Evolutionary conservation across 2,113 vertebrate species (phyloP).

Genomic region (Pedetes capensis): DNA sequence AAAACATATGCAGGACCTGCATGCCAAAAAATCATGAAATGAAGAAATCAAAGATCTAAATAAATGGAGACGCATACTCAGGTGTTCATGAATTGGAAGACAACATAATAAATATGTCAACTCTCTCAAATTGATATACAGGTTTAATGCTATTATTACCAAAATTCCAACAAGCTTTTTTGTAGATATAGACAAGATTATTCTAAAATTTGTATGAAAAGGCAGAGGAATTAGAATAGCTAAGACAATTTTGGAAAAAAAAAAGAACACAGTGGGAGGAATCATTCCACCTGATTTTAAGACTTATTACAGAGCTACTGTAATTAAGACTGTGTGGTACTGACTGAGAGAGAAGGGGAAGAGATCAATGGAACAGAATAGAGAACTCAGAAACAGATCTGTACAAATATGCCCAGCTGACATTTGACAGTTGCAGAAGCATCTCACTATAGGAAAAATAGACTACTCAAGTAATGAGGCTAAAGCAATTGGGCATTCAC

Average conservation of each 20-base stretch:
- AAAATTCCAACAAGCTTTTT: conserved; percentile 32
- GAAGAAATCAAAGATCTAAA: conserved; percentile 29
- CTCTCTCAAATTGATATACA: conserved; percentile 27
- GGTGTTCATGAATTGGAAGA: background rate
- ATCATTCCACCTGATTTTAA: conserved; percentile 50
- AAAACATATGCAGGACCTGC: background rate
- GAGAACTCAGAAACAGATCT: conserved; percentile 17
- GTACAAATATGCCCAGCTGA: background rate
- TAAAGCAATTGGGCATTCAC: background rate
- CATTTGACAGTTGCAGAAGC: conserved; percentile 9
- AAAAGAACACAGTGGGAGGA: conserved; percentile 45
- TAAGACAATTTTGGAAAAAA: conserved; percentile 49
- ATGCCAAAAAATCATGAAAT: background rate
- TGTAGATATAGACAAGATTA: conserved; percentile 38
- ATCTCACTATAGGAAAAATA: background rate
- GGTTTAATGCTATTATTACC: conserved; percentile 11
- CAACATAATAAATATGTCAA: background rate
- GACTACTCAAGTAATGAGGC: background rate
- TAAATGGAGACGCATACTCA: background rate
- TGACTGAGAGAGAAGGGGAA: background rate
- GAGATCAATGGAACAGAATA: background rate
- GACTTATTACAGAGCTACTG: background rate
- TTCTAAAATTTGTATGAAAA: conserved; percentile 54
- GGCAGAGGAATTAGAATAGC: conserved; percentile 25
- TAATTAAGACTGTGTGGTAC: conserved; percentile 38